These are phyloP conservation scores for Crax fasciolata DNA, from an alignment of 2,797 vertebrate genomes.

Conservation along the genomic window DNA sequence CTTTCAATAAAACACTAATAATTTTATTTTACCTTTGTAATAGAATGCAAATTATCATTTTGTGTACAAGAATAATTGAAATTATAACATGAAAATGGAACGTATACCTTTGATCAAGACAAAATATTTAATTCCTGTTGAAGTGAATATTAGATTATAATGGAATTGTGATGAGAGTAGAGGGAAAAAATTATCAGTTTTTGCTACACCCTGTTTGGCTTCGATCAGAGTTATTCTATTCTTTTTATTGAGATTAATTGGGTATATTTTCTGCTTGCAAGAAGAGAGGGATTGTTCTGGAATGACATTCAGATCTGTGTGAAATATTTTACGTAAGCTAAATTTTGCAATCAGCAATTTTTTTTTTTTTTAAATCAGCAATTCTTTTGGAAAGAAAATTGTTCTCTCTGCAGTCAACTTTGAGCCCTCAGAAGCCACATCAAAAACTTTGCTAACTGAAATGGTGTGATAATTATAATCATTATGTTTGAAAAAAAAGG, in stretches of 20 bases:
- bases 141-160: not conserved
- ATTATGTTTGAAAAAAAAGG: slow-evolving; percentile 20
- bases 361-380: slow-evolving; percentile 1
- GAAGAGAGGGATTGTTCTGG: not conserved
- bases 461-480: slow-evolving; percentile 30
- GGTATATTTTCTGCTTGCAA: not conserved
- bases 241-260: not conserved
- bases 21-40: not conserved
- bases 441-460: slow-evolving; percentile 24
- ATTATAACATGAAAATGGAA: not conserved
- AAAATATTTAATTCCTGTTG: not conserved
- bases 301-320: not conserved
- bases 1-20: not conserved
- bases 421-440: slow-evolving; percentile 37
- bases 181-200: not conserved
- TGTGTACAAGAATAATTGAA: not conserved
- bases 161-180: not conserved
- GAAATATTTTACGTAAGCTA: slow-evolving; percentile 1
- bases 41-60: not conserved
- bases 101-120: not conserved
- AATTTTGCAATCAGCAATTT: slow-evolving; percentile 55
- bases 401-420: not conserved
- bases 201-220: not conserved
- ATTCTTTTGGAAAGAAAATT: not conserved
- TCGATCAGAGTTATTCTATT: not conserved